These are phyloP conservation scores for Hydrolagus colliei DNA, from an alignment of 2,797 vertebrate genomes.

Conservation along the genomic window DNA sequence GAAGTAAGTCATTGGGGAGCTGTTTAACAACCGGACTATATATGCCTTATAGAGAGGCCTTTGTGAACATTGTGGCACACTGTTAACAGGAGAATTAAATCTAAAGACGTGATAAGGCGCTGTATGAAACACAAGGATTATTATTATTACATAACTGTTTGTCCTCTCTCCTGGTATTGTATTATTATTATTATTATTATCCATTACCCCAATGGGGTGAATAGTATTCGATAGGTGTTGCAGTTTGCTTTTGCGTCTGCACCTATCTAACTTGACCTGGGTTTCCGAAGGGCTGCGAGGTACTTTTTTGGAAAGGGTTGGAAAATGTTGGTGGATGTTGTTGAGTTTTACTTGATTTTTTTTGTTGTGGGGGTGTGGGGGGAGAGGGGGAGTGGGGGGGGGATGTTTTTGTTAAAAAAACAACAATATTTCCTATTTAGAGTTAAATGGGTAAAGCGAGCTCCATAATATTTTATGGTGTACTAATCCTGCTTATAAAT, in stretches of 20 bases:
- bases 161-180: too few relatives aligned
- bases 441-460: slow-evolving; percentile 15
- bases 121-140: too few relatives aligned
- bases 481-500: slow-evolving; percentile 24
- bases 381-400: too few relatives aligned
- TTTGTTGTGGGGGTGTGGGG: slow-evolving; percentile 2
- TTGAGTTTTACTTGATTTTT: slow-evolving; percentile 22
- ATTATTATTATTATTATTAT: too few relatives aligned
- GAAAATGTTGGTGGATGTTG: slow-evolving; percentile 22
- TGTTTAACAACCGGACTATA: too few relatives aligned
- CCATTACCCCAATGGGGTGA: neutral
- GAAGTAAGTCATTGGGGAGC: too few relatives aligned
- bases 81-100: too few relatives aligned
- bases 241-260: neutral
- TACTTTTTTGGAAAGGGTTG: slow-evolving; percentile 15
- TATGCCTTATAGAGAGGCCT: too few relatives aligned
- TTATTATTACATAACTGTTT: too few relatives aligned
- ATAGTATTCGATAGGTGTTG: neutral
- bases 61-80: too few relatives aligned
- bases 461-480: neutral
- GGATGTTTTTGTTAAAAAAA: neutral
- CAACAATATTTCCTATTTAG: neutral
- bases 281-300: slow-evolving; percentile 15
- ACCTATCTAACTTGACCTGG: neutral
- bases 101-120: too few relatives aligned